Conservation (phyloP, 2,888 invertebrate species). For the Tetragnatha montana region DNA sequence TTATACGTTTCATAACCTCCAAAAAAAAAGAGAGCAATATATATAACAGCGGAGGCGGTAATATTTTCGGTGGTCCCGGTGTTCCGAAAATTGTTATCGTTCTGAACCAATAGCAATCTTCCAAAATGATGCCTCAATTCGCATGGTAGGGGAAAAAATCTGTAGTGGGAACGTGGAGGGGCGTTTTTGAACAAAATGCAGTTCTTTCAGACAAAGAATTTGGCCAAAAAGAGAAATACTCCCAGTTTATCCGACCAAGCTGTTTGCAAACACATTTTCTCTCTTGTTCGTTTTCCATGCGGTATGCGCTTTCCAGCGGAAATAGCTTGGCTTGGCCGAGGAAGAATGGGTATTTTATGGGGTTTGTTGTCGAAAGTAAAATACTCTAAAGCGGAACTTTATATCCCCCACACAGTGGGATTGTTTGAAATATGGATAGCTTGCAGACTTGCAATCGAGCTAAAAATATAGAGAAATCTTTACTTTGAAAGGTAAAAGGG, state of each 20-base stretch:
- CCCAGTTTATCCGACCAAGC: constrained; percentile 5
- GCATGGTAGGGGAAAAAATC: neutral
- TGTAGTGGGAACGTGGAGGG: neutral
- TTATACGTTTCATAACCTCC: too few species aligned
- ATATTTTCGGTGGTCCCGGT: neutral
- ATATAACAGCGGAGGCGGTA: neutral
- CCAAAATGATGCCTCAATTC: constrained; percentile 5
- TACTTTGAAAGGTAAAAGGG: too few species aligned
- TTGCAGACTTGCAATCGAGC: too few species aligned
- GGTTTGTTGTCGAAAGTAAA: neutral
- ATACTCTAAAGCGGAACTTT: neutral
- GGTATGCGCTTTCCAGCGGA: neutral
- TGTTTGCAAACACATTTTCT: constrained; percentile 12
- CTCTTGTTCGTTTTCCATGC: neutral
- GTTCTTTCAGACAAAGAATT: neutral
- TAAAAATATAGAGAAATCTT: too few species aligned
- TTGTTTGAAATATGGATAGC: too few species aligned
- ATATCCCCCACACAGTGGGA: neutral
- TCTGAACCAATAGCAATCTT: constrained; percentile 17
- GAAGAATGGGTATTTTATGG: neutral
- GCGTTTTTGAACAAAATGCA: neutral
- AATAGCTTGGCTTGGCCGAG: neutral
- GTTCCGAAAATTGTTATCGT: constrained; percentile 11
- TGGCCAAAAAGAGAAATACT: constrained; percentile 5
- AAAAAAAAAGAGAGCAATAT: neutral